Evolutionary conservation across 2,888 invertebrate species (phyloP).

Genomic region (Dicyrtoma fusca): DNA sequence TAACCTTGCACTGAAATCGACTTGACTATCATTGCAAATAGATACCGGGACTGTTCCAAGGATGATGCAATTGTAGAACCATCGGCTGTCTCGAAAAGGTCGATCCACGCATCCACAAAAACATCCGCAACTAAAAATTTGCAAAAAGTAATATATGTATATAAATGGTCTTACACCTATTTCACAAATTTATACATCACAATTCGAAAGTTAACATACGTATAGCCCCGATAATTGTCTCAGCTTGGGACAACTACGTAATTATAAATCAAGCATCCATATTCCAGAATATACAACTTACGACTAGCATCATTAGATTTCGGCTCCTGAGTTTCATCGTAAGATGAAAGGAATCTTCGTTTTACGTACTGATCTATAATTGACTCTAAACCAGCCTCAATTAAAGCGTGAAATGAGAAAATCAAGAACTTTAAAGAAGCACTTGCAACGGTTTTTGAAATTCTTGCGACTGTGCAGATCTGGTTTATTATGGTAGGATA

Average conservation of each 20-base stretch:
- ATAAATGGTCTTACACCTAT: no score
- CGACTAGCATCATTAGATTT: constrained; percentile 16
- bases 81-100: constrained; percentile 56
- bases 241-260: no score
- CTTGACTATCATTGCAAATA: constrained; percentile 54
- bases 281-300: not conserved
- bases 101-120: constrained; percentile 55
- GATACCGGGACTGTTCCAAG: constrained; percentile 52
- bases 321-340: not conserved
- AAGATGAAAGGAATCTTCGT: constrained; percentile 47
- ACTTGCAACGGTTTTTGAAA: constrained; percentile 49
- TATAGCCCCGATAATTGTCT: no score
- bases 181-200: no score
- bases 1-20: constrained; percentile 55
- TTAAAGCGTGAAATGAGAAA: constrained; percentile 53
- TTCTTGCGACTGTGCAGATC: constrained; percentile 49
- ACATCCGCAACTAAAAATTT: constrained; percentile 53
- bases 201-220: not conserved
- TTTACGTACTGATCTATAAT: constrained; percentile 54
- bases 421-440: constrained; percentile 55
- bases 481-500: constrained; percentile 56
- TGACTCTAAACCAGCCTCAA: constrained; percentile 48
- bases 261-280: no score
- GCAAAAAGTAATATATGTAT: no score
- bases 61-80: constrained; percentile 53